These are phyloP conservation scores for Camponotus pennsylvanicus DNA, from an alignment of 1,140 invertebrate genomes.

Conservation along the genomic window DNA sequence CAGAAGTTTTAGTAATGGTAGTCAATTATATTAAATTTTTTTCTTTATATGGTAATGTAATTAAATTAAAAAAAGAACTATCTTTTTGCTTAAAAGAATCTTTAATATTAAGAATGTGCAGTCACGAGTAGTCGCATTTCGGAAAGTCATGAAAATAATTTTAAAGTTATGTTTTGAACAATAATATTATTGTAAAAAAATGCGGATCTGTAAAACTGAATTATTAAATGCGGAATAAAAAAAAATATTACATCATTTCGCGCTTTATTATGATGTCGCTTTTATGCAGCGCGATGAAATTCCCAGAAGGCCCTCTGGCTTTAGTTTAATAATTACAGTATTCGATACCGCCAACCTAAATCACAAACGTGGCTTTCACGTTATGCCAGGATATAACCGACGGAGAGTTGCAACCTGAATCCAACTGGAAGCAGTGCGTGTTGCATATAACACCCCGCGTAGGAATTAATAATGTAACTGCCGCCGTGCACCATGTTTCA, in stretches of 20 bases:
- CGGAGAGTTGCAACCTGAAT: slow-evolving; percentile 67
- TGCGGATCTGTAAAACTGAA: neutral
- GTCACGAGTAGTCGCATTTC: too few species aligned
- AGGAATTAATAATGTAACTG: slow-evolving; percentile 75
- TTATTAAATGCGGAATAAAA: slow-evolving; percentile 17
- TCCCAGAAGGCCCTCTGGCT: slow-evolving; percentile 18
- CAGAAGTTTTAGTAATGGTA: slow-evolving; percentile 1
- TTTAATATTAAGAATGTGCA: neutral
- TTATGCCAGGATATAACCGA: slow-evolving; percentile 66
- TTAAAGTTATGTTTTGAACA: neutral
- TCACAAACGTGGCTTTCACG: slow-evolving; percentile 65
- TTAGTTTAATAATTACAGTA: slow-evolving; percentile 63
- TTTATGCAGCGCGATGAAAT: slow-evolving; percentile 12
- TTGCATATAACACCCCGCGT: slow-evolving; percentile 63
- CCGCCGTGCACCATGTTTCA: slow-evolving; percentile 66
- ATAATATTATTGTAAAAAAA: neutral
- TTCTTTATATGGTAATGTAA: neutral
- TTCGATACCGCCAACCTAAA: slow-evolving; percentile 60
- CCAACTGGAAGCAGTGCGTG: slow-evolving; percentile 68
- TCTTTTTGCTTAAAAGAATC: neutral
- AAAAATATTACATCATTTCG: neutral
- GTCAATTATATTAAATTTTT: neutral
- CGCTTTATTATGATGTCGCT: slow-evolving; percentile 31
- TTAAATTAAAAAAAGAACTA: neutral
- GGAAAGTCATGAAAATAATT: slow-evolving; percentile 32